Percentiles rank a stretch among this genome's conserved stretches.
phyloP scores from a whole-genome alignment of 1,140 invertebrate genomes.

The Anastrepha ludens region DNA sequence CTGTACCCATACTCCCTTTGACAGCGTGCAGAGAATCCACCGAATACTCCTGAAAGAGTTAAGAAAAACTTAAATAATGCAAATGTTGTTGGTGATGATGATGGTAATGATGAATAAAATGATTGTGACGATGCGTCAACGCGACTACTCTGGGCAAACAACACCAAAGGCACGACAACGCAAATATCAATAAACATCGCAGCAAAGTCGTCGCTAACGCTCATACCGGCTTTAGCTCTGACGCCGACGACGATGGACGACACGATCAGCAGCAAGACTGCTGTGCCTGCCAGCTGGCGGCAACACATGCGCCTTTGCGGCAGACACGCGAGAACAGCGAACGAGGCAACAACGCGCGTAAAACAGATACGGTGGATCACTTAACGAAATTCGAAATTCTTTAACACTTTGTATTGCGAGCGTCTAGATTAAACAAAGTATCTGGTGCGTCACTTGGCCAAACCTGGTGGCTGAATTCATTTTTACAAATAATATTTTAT shows the following conservation, averaged over 20 bases:
- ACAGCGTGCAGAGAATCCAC: neutral
- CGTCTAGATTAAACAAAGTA: neutral
- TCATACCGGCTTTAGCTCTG: conserved; percentile 1
- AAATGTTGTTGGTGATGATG: neutral
- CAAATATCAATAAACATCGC: conserved; percentile 26
- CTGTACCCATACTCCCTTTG: neutral
- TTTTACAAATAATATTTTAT: neutral
- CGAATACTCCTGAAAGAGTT: neutral
- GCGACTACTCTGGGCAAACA: neutral
- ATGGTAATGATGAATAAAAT: neutral
- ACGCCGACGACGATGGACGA: conserved; percentile 31
- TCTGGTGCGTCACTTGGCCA: neutral
- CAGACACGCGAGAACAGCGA: conserved; percentile 58
- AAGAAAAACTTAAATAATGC: conserved; percentile 22
- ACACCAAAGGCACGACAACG: conserved; percentile 1
- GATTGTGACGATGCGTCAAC: neutral
- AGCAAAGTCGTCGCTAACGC: conserved; percentile 1
- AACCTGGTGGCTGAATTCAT: neutral
- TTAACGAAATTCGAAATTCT: conserved; percentile 16
- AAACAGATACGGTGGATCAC: conserved; percentile 19
- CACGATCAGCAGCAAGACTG: conserved; percentile 44
- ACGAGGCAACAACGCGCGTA: conserved; percentile 55
- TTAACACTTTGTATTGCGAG: conserved; percentile 28
- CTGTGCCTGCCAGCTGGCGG: conserved; percentile 15
- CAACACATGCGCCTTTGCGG: conserved; percentile 53